phyloP scores from a whole-genome alignment of 2,888 invertebrate genomes.

The Aleiodes alternator region DNA sequence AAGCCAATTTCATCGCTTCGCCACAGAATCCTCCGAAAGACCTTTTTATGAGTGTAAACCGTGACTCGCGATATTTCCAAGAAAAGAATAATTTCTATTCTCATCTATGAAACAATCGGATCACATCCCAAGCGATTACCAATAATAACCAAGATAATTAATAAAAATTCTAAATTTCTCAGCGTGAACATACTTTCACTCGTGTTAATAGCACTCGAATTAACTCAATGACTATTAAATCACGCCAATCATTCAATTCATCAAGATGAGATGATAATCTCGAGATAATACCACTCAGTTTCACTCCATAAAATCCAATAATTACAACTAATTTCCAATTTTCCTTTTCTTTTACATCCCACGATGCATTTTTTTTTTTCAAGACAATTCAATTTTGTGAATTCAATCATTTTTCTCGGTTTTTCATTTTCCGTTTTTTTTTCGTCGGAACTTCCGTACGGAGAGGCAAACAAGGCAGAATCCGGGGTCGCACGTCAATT shows the following conservation, averaged over 20 bases:
- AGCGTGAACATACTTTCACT: background rate
- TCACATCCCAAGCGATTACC: background rate
- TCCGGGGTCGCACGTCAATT: slow-evolving; percentile 73
- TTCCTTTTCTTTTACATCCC: background rate
- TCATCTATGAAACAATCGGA: no score
- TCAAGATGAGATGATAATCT: slow-evolving; percentile 27
- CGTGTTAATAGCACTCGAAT: background rate
- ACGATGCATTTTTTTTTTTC: background rate
- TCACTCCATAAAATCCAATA: slow-evolving; percentile 1
- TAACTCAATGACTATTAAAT: slow-evolving; percentile 27
- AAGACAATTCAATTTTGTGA: background rate
- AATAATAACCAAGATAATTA: background rate
- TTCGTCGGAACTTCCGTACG: slow-evolving; percentile 51
- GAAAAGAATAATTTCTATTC: no score
- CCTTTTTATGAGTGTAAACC: no score
- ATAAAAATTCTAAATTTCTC: background rate
- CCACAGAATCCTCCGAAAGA: no score
- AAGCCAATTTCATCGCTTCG: no score
- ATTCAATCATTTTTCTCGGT: slow-evolving; percentile 6
- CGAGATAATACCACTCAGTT: slow-evolving; percentile 11
- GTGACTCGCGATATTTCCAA: no score
- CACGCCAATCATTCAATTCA: background rate
- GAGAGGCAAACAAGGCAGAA: slow-evolving; percentile 32
- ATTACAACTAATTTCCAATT: slow-evolving; percentile 5
- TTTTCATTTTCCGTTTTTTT: slow-evolving; percentile 44